A percentile compares a stretch with the other conserved stretches of the same genome.
These are phyloP conservation scores for Saguinus midas DNA, from an alignment of 2,113 vertebrate species.

Conservation along the genomic window DNA sequence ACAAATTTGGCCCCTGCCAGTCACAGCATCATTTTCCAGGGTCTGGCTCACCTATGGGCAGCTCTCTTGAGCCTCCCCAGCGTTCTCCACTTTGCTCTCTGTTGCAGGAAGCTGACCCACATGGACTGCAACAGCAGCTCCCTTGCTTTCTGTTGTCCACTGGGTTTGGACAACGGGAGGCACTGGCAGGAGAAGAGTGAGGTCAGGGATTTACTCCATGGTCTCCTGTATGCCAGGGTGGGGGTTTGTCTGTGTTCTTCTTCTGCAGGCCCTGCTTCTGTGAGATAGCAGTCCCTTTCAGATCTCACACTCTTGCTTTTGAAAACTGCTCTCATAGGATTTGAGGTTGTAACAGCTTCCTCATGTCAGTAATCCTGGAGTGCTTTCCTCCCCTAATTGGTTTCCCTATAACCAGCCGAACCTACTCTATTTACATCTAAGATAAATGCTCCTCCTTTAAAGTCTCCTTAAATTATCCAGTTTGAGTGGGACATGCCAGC, in stretches of 20 bases:
- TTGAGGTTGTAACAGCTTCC: neutral
- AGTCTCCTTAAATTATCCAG: no score
- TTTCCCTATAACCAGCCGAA: neutral
- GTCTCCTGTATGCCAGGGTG: neutral
- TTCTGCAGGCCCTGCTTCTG: neutral
- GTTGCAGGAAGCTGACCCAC: neutral
- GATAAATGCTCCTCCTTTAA: no score
- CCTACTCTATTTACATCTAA: neutral
- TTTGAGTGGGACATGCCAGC: no score
- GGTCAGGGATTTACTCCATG: neutral
- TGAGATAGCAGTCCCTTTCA: neutral
- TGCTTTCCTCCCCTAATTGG: neutral
- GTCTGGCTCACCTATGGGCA: rapidly evolving
- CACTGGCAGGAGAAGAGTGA: neutral
- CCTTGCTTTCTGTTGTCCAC: neutral
- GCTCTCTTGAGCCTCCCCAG: rapidly evolving
- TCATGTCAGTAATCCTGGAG: neutral
- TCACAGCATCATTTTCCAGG: neutral
- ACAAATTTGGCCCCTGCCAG: no score
- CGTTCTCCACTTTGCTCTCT: neutral
- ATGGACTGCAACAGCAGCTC: neutral
- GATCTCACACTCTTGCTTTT: neutral
- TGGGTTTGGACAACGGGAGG: neutral
- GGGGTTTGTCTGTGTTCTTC: neutral
- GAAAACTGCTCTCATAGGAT: no score